Conservation (phyloP, 1,140 invertebrate species). For the Lithobius niger region DNA sequence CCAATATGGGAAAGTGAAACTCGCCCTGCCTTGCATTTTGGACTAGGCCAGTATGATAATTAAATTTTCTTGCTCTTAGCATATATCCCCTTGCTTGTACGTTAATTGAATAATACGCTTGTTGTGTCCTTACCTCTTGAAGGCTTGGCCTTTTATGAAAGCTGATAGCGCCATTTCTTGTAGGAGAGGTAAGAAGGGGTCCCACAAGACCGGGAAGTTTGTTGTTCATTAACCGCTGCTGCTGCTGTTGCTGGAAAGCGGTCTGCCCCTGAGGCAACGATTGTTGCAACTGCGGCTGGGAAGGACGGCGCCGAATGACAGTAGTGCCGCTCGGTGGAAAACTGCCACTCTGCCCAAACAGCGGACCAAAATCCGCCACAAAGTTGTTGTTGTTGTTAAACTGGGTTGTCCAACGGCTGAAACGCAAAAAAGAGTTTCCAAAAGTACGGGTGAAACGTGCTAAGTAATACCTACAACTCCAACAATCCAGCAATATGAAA, state of each 20-base stretch:
- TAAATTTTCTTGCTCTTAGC: too few species aligned
- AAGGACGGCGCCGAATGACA: constrained; percentile 8
- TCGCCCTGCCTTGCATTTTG: too few species aligned
- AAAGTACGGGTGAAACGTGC: too few species aligned
- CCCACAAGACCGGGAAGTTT: constrained; percentile 2
- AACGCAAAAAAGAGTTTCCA: too few species aligned
- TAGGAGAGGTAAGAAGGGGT: not conserved
- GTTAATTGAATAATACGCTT: not conserved
- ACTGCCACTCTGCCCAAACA: not conserved
- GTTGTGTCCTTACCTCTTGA: constrained; percentile 21
- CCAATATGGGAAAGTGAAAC: too few species aligned
- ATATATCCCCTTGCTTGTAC: too few species aligned
- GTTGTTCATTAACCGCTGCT: constrained; percentile 1
- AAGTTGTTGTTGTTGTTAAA: constrained; percentile 2
- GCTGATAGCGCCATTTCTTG: not conserved
- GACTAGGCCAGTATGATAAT: too few species aligned
- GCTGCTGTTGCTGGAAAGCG: constrained; percentile 12
- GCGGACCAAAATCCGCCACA: not conserved
- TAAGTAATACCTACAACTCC: too few species aligned
- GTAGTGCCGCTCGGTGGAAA: constrained; percentile 10
- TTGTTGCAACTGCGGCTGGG: constrained; percentile 14
- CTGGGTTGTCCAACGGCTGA: constrained; percentile 4
- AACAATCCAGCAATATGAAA: too few species aligned
- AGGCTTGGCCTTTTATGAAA: constrained; percentile 19
- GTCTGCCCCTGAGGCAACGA: constrained; percentile 7